phyloP scores from a whole-genome alignment of 2,113 vertebrate species.

The Nanorana parkeri region DNA sequence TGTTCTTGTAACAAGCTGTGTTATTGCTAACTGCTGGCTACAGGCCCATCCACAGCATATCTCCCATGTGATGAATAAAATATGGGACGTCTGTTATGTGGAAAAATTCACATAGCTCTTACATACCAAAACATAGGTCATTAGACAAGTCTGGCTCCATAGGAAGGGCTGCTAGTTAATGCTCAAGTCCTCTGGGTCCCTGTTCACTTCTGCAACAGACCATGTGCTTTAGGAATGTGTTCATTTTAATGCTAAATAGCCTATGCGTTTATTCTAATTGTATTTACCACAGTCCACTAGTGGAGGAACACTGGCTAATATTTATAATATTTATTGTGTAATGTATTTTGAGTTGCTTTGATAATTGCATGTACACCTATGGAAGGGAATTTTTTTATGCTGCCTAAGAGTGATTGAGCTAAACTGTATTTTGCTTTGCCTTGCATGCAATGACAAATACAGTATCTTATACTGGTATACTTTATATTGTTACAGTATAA shows the following conservation, averaged over 20 bases:
- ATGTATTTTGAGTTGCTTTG: too few relatives aligned
- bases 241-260: too few relatives aligned
- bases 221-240: neutral
- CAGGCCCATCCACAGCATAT: conserved; percentile 30
- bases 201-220: neutral
- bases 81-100: conserved; percentile 31
- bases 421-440: too few relatives aligned
- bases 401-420: too few relatives aligned
- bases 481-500: too few relatives aligned
- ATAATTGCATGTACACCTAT: too few relatives aligned
- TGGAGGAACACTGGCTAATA: too few relatives aligned
- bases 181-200: neutral
- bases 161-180: conserved; percentile 1
- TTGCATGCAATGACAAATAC: too few relatives aligned
- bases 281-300: neutral
- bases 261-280: neutral
- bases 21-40: conserved; percentile 34
- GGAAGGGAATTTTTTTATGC: too few relatives aligned
- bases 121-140: conserved; percentile 33
- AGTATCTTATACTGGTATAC: too few relatives aligned
- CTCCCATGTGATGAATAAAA: conserved; percentile 39
- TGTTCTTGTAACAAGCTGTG: conserved; percentile 31
- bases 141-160: conserved; percentile 27
- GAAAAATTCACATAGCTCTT: conserved; percentile 20
- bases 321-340: too few relatives aligned